Evolutionary conservation across 1,140 invertebrate genomes (phyloP).

Genomic region (Drosophila mojavensis): DNA sequence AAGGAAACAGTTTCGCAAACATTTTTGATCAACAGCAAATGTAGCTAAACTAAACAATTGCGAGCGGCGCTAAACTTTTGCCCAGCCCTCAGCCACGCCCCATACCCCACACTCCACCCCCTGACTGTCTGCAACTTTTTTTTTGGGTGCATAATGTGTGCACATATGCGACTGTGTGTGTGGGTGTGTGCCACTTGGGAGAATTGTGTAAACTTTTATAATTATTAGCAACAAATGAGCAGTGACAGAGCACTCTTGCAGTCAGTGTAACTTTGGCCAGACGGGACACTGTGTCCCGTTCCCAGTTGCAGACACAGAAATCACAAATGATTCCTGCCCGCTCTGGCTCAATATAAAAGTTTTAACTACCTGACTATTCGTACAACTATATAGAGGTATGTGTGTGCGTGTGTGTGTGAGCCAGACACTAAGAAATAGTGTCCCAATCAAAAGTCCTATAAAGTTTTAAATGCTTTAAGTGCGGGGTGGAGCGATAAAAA

Average conservation of each 20-base stretch:
- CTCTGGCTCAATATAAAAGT: conserved; percentile 72
- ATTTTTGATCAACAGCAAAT: conserved; percentile 60
- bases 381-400: too few species aligned
- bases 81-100: background rate
- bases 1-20: conserved; percentile 58
- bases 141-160: conserved; percentile 8
- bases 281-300: conserved; percentile 21
- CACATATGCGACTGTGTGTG: conserved; percentile 24
- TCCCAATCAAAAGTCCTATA: conserved; percentile 57
- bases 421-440: conserved; percentile 56
- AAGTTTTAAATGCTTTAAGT: conserved; percentile 40
- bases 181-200: conserved; percentile 48
- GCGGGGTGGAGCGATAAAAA: background rate
- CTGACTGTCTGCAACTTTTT: conserved; percentile 42
- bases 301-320: conserved; percentile 33
- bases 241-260: conserved; percentile 76
- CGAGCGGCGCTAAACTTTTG: conserved; percentile 50
- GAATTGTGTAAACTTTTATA: conserved; percentile 76
- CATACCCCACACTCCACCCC: background rate
- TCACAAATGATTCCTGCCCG: conserved; percentile 71
- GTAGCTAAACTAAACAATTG: conserved; percentile 71
- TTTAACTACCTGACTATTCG: conserved; percentile 72
- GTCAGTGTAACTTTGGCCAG: conserved; percentile 60
- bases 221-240: conserved; percentile 82
- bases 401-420: conserved; percentile 5